These are phyloP conservation scores for Cryptocephalus moraei DNA, from an alignment of 2,888 invertebrate species.

Conservation along the genomic window DNA sequence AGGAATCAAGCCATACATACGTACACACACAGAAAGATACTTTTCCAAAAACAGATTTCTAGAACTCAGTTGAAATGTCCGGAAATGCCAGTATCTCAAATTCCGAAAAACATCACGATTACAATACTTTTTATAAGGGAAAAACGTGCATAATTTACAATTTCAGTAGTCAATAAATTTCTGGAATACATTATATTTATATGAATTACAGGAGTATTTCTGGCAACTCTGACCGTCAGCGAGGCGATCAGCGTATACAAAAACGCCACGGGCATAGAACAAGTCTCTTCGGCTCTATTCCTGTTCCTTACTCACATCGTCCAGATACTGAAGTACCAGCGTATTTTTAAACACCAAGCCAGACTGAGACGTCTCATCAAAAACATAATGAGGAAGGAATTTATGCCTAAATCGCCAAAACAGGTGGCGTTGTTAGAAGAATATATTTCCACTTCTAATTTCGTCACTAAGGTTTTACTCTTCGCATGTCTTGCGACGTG, in stretches of 20 bases:
- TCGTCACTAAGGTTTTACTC: slow-evolving; percentile 21
- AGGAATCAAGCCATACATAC: too few relatives aligned
- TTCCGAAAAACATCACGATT: too few relatives aligned
- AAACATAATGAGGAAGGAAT: slow-evolving; percentile 14
- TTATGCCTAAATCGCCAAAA: slow-evolving; percentile 19
- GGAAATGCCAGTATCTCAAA: too few relatives aligned
- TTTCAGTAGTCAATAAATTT: too few relatives aligned
- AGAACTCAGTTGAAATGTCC: too few relatives aligned
- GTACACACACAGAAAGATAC: too few relatives aligned
- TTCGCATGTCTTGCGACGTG: slow-evolving; percentile 21
- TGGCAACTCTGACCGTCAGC: neutral
- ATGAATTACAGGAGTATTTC: neutral
- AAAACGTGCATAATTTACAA: too few relatives aligned
- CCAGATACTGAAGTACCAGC: slow-evolving; percentile 11
- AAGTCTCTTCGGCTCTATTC: slow-evolving; percentile 13
- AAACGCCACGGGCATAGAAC: neutral
- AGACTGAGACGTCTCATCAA: slow-evolving; percentile 13
- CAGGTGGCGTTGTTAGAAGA: slow-evolving; percentile 18
- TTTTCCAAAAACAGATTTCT: too few relatives aligned
- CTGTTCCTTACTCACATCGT: slow-evolving; percentile 10
- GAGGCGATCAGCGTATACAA: neutral
- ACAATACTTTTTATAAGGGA: too few relatives aligned
- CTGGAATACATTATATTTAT: neutral
- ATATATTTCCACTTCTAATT: slow-evolving; percentile 17
- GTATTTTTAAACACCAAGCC: slow-evolving; percentile 6